These are phyloP conservation scores for Furcifer pardalis DNA, from an alignment of 2,797 vertebrate species.

Conservation along the genomic window DNA sequence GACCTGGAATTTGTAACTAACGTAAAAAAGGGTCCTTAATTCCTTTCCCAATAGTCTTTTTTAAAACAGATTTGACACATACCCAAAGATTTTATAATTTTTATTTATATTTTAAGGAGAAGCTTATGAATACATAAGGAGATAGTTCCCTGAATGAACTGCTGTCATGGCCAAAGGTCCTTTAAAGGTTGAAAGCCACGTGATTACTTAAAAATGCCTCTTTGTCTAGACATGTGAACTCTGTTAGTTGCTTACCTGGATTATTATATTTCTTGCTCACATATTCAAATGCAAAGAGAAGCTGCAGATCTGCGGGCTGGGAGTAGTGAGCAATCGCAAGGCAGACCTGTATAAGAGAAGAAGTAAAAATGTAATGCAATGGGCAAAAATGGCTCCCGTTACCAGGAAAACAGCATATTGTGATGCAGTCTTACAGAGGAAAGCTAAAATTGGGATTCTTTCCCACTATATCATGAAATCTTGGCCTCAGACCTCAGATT, in stretches of 20 bases:
- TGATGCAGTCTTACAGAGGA: neutral
- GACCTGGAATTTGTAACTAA: too few species aligned
- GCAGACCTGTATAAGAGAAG: conserved; percentile 85
- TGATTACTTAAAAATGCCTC: neutral
- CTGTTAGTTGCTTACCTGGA: conserved; percentile 78
- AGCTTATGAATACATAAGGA: too few species aligned
- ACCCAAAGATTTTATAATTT: neutral
- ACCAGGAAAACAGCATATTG: too few species aligned
- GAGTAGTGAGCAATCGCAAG: conserved; percentile 98
- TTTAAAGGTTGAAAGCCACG: conserved; percentile 12
- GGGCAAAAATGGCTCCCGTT: neutral
- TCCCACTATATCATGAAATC: neutral
- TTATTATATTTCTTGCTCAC: conserved; percentile 89
- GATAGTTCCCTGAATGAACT: too few species aligned
- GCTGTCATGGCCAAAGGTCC: too few species aligned
- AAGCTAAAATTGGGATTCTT: neutral
- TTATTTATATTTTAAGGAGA: neutral
- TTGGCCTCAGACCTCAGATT: neutral
- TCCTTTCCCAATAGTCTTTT: neutral
- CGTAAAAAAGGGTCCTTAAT: conserved; percentile 12
- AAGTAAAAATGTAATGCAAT: neutral
- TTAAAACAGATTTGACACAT: neutral
- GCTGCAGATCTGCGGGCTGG: conserved; percentile 94
- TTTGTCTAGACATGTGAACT: neutral
- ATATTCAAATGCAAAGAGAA: conserved; percentile 98